These are phyloP conservation scores for Andrena chrysosceles DNA, from an alignment of 2,888 invertebrate species.

Conservation along the genomic window DNA sequence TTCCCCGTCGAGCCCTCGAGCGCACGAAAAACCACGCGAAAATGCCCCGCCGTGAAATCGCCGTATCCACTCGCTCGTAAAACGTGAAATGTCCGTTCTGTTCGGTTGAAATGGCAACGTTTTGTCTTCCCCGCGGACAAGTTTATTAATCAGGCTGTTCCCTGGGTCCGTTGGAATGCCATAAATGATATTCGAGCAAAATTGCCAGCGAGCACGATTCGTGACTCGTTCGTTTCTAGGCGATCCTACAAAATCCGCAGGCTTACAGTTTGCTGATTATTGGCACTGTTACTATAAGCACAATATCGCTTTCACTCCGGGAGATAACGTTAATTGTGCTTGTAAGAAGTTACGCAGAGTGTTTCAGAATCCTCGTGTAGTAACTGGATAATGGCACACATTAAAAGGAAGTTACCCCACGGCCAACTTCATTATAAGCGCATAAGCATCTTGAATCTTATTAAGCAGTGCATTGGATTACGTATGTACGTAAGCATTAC, in stretches of 20 bases:
- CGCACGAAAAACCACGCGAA: conserved; percentile 23
- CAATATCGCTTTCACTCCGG: neutral
- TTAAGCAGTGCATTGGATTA: no score
- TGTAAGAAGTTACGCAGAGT: neutral
- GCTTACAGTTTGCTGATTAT: neutral
- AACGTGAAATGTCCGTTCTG: neutral
- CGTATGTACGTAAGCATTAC: no score
- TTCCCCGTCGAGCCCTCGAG: neutral
- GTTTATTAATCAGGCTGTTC: conserved; percentile 3
- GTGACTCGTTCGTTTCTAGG: neutral
- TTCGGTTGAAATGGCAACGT: neutral
- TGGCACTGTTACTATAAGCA: no score
- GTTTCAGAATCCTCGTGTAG: neutral
- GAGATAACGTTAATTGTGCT: neutral
- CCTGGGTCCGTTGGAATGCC: neutral
- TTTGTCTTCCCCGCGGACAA: neutral
- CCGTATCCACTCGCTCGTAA: neutral
- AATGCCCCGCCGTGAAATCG: conserved; percentile 32
- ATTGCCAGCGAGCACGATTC: neutral
- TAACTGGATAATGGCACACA: no score
- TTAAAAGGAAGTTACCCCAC: no score
- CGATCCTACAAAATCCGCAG: neutral
- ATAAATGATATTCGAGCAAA: neutral
- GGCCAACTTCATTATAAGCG: no score
- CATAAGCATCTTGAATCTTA: no score